Base-by-base conservation (phyloP, 2,888 invertebrate genomes). In the Fabriciana adippe region DNA sequence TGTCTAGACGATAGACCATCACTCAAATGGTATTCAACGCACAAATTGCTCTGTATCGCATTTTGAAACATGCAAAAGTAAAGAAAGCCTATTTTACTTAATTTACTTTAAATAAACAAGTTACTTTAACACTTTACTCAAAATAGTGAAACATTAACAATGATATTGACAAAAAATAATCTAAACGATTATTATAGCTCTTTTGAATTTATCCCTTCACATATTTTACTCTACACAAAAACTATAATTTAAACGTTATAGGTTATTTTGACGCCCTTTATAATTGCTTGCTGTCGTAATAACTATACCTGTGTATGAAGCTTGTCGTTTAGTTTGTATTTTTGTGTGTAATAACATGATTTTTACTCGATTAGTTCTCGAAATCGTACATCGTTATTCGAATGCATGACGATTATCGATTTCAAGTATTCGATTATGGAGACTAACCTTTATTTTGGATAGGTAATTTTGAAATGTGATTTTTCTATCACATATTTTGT, bases 1-100 rank as follows among this genome's bases (percentile, higher is more conserved):
- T 69, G 72, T 50, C 35, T 67, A 71, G 63, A 45, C n/a, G 50
- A 41, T 64, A 54, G 59, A 55, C 41, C 3, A 13, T 53, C 35
- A 50, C 57, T 54, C 13, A 41, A 51, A 56, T 64, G 26, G 16
- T 45, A 53, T 45, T 45, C 54, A 53, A 59, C 53, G 53, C 53
- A 65, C 53, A 51, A 53, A 47, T 16, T 35, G 6, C 16, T 59
- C 16, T 51, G 41, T 35, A 51, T 16, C 50, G 51, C 61, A 61
- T 61, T 61, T 61, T 61, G 51, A 61, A 61, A 61, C 31, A 61
- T 61, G 61, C 35, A n/a, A 50, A 50, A n/a, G 4, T 14, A 15
- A 50, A 16, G 0, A 50, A 50, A 0, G 13, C n/a, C 8, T 48
- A 14, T 50, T n/a, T n/a, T 50, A 50, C 6, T n/a, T 41, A 11